phyloP scores from a whole-genome alignment of 2,113 vertebrate species.

The Promerops cafer region DNA sequence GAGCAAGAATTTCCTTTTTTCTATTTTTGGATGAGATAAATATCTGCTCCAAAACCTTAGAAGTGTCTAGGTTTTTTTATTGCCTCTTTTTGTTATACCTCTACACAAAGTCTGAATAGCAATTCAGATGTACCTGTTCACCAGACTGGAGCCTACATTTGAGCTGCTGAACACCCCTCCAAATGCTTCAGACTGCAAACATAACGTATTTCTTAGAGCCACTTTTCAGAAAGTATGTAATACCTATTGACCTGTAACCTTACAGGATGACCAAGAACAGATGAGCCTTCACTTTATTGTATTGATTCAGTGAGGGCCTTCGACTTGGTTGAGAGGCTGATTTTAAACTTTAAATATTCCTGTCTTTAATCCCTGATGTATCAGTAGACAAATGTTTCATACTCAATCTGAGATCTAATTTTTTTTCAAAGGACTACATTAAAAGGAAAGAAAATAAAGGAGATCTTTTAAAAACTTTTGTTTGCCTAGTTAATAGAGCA shows the following conservation, averaged over 20 bases:
- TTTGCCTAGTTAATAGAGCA: neutral
- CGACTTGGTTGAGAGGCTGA: neutral
- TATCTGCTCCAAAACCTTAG: neutral
- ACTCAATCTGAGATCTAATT: neutral
- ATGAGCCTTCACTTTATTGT: neutral
- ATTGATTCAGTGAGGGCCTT: neutral
- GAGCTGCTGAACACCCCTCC: neutral
- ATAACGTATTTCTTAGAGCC: neutral
- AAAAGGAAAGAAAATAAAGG: neutral
- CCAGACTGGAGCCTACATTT: neutral
- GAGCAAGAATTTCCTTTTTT: neutral
- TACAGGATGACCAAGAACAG: neutral
- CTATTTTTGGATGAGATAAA: neutral
- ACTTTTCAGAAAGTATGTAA: neutral
- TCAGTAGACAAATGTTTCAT: neutral
- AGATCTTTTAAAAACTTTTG: neutral
- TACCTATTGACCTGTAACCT: neutral
- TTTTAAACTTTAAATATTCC: neutral
- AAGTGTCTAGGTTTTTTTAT: neutral
- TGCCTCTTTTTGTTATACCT: neutral
- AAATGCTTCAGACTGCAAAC: neutral
- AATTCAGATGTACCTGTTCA: neutral
- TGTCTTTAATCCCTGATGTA: neutral
- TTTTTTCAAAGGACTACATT: neutral
- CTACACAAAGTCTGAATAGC: neutral